phyloP scores from a whole-genome alignment of 1,140 invertebrate genomes.

The Drosophila nigromelanica region DNA sequence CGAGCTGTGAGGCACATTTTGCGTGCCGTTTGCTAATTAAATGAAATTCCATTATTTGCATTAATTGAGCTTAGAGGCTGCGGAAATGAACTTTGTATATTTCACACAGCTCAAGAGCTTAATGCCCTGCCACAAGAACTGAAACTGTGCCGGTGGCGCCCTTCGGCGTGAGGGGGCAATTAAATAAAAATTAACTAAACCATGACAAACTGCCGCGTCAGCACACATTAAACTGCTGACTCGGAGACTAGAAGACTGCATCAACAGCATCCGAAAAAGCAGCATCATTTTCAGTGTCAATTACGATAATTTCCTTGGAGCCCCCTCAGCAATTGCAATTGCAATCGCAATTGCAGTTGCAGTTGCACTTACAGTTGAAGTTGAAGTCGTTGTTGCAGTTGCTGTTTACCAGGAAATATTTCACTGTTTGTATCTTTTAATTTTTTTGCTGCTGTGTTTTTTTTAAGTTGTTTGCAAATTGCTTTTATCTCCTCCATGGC shows the following conservation, averaged over 20 bases:
- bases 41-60: slow-evolving; percentile 78
- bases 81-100: slow-evolving; percentile 51
- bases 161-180: slow-evolving; percentile 33
- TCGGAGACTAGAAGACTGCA: slow-evolving; percentile 13
- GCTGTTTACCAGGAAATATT: slow-evolving; percentile 65
- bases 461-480: slow-evolving; percentile 69
- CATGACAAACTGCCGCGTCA: slow-evolving; percentile 54
- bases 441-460: slow-evolving; percentile 38
- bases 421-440: slow-evolving; percentile 29
- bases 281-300: slow-evolving; percentile 69
- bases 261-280: slow-evolving; percentile 30
- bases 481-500: slow-evolving; percentile 28
- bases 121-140: background rate
- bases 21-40: slow-evolving; percentile 62
- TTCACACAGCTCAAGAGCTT: background rate
- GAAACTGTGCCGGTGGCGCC: slow-evolving; percentile 16
- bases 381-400: slow-evolving; percentile 26
- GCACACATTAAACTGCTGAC: slow-evolving; percentile 25
- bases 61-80: slow-evolving; percentile 69
- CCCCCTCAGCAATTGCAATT: slow-evolving; percentile 17
- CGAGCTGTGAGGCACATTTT: slow-evolving; percentile 9
- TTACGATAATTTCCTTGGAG: slow-evolving; percentile 57
- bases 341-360: slow-evolving; percentile 10
- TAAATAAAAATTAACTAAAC: slow-evolving; percentile 45
- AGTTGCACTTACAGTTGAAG: slow-evolving; percentile 24